These are phyloP conservation scores for Phaethornis superciliosus DNA, from an alignment of 2,113 vertebrate species.

Conservation along the genomic window DNA sequence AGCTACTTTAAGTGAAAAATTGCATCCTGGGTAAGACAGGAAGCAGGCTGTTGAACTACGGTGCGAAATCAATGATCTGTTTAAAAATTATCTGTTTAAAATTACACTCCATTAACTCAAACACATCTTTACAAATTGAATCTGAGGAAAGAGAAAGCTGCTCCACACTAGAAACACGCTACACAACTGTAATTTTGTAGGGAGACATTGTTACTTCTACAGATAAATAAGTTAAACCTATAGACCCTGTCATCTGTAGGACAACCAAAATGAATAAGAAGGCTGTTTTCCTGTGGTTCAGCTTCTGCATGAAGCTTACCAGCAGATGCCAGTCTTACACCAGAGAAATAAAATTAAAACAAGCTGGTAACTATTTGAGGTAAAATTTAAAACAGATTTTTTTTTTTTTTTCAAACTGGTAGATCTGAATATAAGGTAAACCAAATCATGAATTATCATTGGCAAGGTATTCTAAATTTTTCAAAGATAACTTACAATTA, in stretches of 20 bases:
- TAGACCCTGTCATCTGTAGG: not conserved
- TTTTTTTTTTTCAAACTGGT: not conserved
- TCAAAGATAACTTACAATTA: too few species aligned
- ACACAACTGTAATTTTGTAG: not conserved
- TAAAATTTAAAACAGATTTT: not conserved
- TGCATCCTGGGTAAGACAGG: not conserved
- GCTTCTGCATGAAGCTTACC: not conserved
- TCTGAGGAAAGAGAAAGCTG: not conserved
- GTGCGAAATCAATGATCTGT: not conserved
- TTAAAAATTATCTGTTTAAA: not conserved
- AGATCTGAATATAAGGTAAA: not conserved
- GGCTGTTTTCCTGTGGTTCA: not conserved
- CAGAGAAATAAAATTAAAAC: not conserved
- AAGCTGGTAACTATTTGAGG: not conserved
- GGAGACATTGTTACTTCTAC: not conserved
- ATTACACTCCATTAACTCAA: not conserved
- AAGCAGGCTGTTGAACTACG: not conserved
- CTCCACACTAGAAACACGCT: not conserved
- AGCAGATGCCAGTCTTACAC: slow-evolving; percentile 20
- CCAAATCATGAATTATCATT: not conserved
- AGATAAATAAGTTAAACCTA: not conserved
- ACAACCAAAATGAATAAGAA: not conserved
- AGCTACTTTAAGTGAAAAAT: not conserved
- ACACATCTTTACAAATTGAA: not conserved
- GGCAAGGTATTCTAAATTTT: too few species aligned